These are phyloP conservation scores for Epinotia ramella DNA, from an alignment of 2,888 invertebrate species.

Conservation along the genomic window DNA sequence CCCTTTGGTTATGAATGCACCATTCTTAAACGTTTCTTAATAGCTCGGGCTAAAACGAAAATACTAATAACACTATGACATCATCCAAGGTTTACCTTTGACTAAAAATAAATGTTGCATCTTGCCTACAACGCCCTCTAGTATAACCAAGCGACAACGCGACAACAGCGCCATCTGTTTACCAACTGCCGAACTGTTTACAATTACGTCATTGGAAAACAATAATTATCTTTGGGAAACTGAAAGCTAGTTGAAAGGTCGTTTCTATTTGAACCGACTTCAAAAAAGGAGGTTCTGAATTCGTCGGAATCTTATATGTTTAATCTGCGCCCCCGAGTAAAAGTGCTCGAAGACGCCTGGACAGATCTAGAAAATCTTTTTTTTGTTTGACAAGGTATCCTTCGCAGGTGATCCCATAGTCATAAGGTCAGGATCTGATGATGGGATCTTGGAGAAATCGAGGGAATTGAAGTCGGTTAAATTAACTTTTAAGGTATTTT, in stretches of 20 bases:
- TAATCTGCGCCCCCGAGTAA: too few relatives aligned
- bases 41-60: conserved; percentile 53
- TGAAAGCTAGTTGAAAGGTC: neutral
- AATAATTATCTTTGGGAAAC: neutral
- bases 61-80: conserved; percentile 57
- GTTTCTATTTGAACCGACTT: too few relatives aligned
- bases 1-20: neutral
- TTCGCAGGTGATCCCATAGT: too few relatives aligned
- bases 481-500: too few relatives aligned
- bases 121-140: conserved; percentile 63
- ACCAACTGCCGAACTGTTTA: neutral
- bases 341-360: too few relatives aligned
- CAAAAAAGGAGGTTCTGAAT: too few relatives aligned
- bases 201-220: neutral
- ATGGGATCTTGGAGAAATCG: too few relatives aligned
- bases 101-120: conserved; percentile 76
- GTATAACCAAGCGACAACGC: neutral
- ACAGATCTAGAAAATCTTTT: too few relatives aligned
- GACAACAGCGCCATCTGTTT: conserved; percentile 44
- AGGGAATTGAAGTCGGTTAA: too few relatives aligned
- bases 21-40: conserved; percentile 28
- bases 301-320: too few relatives aligned
- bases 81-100: conserved; percentile 64
- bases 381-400: too few relatives aligned
- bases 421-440: too few relatives aligned